Evolutionary conservation across 2,888 invertebrate species (phyloP), one percentile per base, ranked within the genome.

Genomic region (Ichneumoninae sp.): DNA sequence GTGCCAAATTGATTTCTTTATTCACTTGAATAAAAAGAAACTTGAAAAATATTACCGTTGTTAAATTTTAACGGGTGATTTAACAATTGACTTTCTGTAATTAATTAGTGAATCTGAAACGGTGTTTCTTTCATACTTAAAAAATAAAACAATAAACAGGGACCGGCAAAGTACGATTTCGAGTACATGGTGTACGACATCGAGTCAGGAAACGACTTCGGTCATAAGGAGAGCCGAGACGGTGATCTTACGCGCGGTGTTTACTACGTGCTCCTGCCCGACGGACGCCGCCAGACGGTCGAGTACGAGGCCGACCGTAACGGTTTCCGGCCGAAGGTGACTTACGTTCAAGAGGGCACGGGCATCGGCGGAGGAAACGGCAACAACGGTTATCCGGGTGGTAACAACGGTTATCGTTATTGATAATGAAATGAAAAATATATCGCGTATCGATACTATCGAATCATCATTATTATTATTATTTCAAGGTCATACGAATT

Each of bases 291-390:
- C 57, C 94, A 96, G 94, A 96, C 96, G 69, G 96, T 96, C 0
- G 95, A 96, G 88, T 96, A 96, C 93, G 96, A 96, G 90, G 96
- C 96, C 7, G 96, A 96, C 88, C 94, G 95, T 89, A 94, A 95
- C 70, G 96, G 96, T 0, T 96, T 95, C 94, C 95, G 95, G 86
- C 96, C 96, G 44, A 95, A 95, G 89, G 95, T 96, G 82, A 95
- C 95, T 1, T 96, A 96, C 91, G 95, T 96, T 91, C 96, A 96
- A 89, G 91, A 91, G 69, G 89, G 89, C 16, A 52, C 85, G 30
- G 89, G 89, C 16, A 86, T 82, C 26, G 90, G 90, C n/a, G 84
- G 82, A 70, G 85, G 84, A 77, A 85, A 85, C 80, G 85, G 84
- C 72, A 83, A 87, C 72, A 86, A 84, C 75, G 87, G 87, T 52